A percentile compares a stretch with the other conserved stretches of the same genome.
These are phyloP conservation scores for Poeciliopsis retropinna DNA, from an alignment of 2,113 vertebrate species.

Conservation along the genomic window DNA sequence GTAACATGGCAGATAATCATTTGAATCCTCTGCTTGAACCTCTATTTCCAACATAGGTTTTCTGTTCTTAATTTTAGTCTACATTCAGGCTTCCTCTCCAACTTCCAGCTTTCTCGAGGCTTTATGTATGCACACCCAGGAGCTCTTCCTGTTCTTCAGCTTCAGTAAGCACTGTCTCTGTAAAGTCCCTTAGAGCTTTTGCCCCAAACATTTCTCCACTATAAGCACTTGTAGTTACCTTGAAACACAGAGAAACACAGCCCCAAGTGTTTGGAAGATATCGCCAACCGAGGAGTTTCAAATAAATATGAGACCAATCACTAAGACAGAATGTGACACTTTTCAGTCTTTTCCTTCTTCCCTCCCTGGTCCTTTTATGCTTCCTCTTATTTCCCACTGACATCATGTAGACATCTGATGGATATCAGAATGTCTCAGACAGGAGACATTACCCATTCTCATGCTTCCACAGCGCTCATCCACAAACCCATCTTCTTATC, in stretches of 20 bases:
- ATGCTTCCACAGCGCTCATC: conserved; percentile 67
- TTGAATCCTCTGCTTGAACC: conserved; percentile 13
- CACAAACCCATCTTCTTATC: conserved; percentile 57
- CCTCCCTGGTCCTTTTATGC: conserved; percentile 27
- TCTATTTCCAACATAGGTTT: conserved; percentile 21
- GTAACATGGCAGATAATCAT: not conserved
- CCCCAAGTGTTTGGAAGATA: conserved; percentile 35
- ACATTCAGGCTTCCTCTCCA: conserved; percentile 18
- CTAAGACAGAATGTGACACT: conserved; percentile 32
- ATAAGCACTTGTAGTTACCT: conserved; percentile 8
- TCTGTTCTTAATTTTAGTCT: conserved; percentile 1
- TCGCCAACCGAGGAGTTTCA: conserved; percentile 31
- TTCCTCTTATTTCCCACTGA: conserved; percentile 42
- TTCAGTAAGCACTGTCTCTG: conserved; percentile 21
- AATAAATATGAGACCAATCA: conserved; percentile 28
- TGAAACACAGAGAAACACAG: conserved; percentile 21
- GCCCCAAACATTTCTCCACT: conserved; percentile 9
- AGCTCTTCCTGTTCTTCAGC: conserved; percentile 27
- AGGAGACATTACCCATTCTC: conserved; percentile 71
- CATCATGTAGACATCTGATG: conserved; percentile 63
- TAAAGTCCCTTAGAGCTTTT: conserved; percentile 34
- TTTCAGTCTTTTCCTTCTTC: conserved; percentile 4
- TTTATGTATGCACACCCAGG: conserved; percentile 8
- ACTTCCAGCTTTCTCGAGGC: conserved; percentile 17
- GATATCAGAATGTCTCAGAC: conserved; percentile 68